Percentiles rank a stretch among this genome's conserved stretches.
These are phyloP conservation scores for Diuraphis noxia DNA, from an alignment of 1,140 invertebrate species.

Conservation along the genomic window DNA sequence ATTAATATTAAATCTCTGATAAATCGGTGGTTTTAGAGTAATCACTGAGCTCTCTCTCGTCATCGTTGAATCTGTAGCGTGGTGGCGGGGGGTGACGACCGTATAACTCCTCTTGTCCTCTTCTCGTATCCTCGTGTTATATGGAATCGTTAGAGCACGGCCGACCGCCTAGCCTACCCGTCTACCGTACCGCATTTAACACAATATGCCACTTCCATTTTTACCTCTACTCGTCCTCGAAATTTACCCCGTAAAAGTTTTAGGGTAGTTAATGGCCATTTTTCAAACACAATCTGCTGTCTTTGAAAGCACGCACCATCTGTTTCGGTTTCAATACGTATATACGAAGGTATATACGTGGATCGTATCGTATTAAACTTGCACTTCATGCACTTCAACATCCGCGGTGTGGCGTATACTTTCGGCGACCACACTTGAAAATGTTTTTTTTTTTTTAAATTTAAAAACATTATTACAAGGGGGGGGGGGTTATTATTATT, in stretches of 20 bases:
- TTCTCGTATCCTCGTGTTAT: no score
- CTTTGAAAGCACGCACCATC: background rate
- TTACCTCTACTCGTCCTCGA: background rate
- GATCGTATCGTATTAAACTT: background rate
- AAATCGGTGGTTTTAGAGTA: no score
- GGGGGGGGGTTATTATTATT: background rate
- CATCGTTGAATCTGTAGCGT: no score
- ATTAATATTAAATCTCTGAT: no score
- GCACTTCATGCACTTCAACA: no score
- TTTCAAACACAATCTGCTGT: constrained; percentile 10
- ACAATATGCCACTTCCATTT: background rate
- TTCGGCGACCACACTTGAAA: background rate
- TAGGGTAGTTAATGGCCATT: background rate
- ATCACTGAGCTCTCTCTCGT: no score
- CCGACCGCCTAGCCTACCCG: background rate
- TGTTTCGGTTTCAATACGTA: background rate
- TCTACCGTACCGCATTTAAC: background rate
- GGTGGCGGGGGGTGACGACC: no score
- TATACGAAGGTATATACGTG: background rate
- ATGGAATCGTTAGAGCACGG: no score
- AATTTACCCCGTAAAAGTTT: background rate
- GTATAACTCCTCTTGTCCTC: no score
- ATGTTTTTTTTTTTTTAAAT: background rate
- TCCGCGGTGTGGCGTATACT: background rate
- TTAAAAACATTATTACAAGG: background rate